A percentile compares a stretch with the other conserved stretches of the same genome.
Conservation (phyloP, 2,888 invertebrate species). For the Aspidiotus destructor region DNA sequence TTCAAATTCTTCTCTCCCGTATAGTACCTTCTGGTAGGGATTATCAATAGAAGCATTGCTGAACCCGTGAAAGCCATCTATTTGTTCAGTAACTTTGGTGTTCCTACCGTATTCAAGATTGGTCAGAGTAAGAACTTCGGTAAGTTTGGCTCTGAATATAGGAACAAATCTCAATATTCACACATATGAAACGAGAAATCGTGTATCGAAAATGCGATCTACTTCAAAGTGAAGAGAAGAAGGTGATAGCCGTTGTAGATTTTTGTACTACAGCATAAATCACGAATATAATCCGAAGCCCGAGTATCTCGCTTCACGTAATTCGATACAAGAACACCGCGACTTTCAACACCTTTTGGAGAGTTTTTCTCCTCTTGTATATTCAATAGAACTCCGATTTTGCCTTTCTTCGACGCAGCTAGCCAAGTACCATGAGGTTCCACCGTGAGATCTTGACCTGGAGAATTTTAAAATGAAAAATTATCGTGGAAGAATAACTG, state of each 20-base stretch:
- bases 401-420: neutral
- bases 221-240: constrained; percentile 1
- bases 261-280: neutral
- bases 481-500: no score
- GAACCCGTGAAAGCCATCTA: neutral
- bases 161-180: neutral
- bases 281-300: neutral
- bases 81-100: neutral
- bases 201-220: neutral
- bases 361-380: neutral
- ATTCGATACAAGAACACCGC: neutral
- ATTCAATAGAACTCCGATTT: constrained; percentile 1
- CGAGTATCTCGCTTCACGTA: neutral
- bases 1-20: neutral
- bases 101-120: no score
- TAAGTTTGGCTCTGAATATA: no score
- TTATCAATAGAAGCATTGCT: neutral
- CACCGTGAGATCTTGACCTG: neutral
- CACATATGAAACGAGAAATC: neutral
- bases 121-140: no score
- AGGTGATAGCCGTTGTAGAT: constrained; percentile 4
- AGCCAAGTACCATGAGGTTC: constrained; percentile 1
- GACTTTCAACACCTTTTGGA: neutral
- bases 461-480: neutral
- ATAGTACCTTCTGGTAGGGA: neutral